These are phyloP conservation scores for Epizoanthus ramosus DNA, from an alignment of 92 coral and sea anemone genomes.

Conservation along the genomic window DNA sequence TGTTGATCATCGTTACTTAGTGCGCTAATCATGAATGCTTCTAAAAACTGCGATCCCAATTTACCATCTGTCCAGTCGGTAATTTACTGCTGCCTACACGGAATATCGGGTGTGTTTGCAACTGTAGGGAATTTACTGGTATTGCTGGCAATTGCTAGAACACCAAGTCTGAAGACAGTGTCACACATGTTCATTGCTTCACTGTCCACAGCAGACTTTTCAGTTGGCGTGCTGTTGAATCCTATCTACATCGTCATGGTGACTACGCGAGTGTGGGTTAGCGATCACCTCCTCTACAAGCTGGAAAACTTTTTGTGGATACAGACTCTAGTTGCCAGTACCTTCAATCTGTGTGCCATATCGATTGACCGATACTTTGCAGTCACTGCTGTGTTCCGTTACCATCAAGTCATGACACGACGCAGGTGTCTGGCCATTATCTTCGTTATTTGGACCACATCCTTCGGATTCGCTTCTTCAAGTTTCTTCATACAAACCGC, in stretches of 20 bases:
- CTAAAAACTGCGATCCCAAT: no score
- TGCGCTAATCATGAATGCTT: no score
- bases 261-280: conserved; percentile 38
- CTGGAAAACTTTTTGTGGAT: conserved; percentile 10
- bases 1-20: no score
- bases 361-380: conserved; percentile 56
- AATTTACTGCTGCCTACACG: no score
- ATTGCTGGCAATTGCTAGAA: no score
- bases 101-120: no score
- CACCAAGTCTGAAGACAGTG: neutral
- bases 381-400: conserved; percentile 44
- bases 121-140: no score
- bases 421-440: conserved; percentile 21
- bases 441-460: conserved; percentile 42
- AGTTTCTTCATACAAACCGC: conserved; percentile 13
- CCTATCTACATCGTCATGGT: conserved; percentile 54
- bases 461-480: conserved; percentile 44
- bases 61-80: no score
- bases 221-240: conserved; percentile 53
- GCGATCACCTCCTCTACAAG: conserved; percentile 47
- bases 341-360: no score
- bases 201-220: conserved; percentile 49
- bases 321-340: no score
- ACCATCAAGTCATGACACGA: conserved; percentile 34
- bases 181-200: conserved; percentile 56